phyloP scores from a whole-genome alignment of 2,113 vertebrate species.

The Gymnorhina tibicen region DNA sequence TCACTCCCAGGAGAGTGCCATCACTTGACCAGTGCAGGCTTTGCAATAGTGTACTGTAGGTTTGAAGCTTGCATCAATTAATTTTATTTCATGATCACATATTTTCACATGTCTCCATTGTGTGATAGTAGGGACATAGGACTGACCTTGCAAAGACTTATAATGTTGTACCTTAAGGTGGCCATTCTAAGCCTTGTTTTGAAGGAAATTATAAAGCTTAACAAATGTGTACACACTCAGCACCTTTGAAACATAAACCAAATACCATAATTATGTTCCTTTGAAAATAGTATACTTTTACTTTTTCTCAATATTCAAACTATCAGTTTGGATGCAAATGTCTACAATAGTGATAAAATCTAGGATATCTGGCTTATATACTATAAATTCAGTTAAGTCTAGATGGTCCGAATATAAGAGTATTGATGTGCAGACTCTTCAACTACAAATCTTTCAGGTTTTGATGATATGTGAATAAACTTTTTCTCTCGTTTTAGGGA shows the following conservation, averaged over 20 bases:
- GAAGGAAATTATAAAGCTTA: background rate
- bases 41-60: background rate
- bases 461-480: background rate
- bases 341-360: background rate
- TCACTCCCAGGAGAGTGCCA: accelerated
- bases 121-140: background rate
- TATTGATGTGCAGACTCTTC: background rate
- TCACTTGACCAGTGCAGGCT: background rate
- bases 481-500: conserved; percentile 77
- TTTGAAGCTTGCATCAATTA: background rate
- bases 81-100: background rate
- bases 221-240: background rate
- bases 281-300: background rate
- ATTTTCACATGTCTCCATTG: background rate
- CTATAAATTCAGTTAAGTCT: background rate
- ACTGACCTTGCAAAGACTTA: background rate
- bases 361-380: background rate
- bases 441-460: background rate
- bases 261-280: background rate
- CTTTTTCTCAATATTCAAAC: background rate
- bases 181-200: background rate
- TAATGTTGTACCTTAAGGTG: background rate
- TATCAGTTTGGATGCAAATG: background rate
- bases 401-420: background rate
- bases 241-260: background rate